Base-by-base conservation (phyloP, 2,888 invertebrate species). In the Melikaiella ostensackeni region DNA sequence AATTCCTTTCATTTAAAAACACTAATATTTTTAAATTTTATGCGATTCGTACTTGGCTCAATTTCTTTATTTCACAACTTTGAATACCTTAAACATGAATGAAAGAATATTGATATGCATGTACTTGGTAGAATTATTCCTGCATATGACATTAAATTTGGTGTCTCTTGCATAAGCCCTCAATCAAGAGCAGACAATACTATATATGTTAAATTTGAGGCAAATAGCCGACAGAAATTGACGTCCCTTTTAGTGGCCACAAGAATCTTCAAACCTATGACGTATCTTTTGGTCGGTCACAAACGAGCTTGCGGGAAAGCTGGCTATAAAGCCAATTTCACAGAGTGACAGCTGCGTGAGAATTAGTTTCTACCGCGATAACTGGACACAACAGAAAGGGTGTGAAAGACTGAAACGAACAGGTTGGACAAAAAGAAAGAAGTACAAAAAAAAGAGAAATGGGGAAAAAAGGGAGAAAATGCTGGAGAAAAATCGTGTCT, bases 231-330 rank as follows among this genome's bases (percentile, higher is more conserved):
- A 55, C 50, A 70, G 70, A 33, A 55, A 70, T 70, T 70, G 50
- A 50, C 70, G 50, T 70, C 30, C 70, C 21, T 30, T 70, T 50
- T 55, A 33, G 50, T 70, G 50, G 70, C 50, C 70, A 70, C 70
- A 66, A 66, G 70, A 70, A 70, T 70, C 70, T 46, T 55, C 70
- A 70, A 70, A 55, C 33, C 33, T 50, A 30, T 70, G 33, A 70
- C 50, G 50, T 70, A 70, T 70, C 50, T 70, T 70, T 70, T 50
- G 50, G 70, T 4, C 46, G 70, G 50, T 55, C 70, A 70, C 33
- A 70, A 70, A 70, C 30, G 70, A 55, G 70, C 50, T 70, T 70
- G 33, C 50, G 33, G 70, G 30, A 13, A 55, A 55, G n/a, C 50
- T 70, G 70, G 33, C 50, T 50, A 70, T 70, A 70, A 70, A 70